Evolutionary conservation across 1,140 invertebrate species (phyloP).

Genomic region (Ceratitis capitata): DNA sequence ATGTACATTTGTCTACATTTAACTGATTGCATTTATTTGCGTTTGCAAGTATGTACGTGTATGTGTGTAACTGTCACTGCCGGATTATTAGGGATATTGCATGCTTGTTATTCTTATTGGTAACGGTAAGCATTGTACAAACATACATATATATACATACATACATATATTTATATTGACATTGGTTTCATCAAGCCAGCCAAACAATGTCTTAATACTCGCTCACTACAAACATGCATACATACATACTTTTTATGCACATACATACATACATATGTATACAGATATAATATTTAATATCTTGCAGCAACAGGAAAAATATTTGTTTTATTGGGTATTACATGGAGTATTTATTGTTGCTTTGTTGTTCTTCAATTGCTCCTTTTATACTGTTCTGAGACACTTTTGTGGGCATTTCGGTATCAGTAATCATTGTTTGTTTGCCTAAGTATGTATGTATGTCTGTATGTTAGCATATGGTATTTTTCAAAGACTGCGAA

Average conservation of each 20-base stretch:
- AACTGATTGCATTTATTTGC: too few species aligned
- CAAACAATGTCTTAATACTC: not conserved
- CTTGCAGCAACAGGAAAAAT: not conserved
- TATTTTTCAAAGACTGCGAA: too few species aligned
- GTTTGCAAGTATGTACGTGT: not conserved
- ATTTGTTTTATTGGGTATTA: constrained; percentile 19
- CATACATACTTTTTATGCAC: too few species aligned
- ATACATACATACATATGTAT: too few species aligned
- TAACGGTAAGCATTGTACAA: too few species aligned
- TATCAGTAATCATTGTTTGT: not conserved
- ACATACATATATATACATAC: too few species aligned
- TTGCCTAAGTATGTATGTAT: not conserved
- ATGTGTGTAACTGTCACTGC: constrained; percentile 3
- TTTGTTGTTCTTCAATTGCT: not conserved
- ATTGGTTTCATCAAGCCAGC: not conserved
- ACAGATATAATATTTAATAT: not conserved
- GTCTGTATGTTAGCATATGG: too few species aligned
- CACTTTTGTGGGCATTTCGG: not conserved
- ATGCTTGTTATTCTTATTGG: constrained; percentile 25
- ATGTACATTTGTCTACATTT: not conserved
- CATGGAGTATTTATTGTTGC: not conserved
- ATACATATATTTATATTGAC: too few species aligned
- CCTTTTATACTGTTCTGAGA: not conserved
- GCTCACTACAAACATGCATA: not conserved
- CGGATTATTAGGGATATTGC: constrained; percentile 14